Conservation (phyloP, 2,888 invertebrate species). For the Acleris holmiana region DNA sequence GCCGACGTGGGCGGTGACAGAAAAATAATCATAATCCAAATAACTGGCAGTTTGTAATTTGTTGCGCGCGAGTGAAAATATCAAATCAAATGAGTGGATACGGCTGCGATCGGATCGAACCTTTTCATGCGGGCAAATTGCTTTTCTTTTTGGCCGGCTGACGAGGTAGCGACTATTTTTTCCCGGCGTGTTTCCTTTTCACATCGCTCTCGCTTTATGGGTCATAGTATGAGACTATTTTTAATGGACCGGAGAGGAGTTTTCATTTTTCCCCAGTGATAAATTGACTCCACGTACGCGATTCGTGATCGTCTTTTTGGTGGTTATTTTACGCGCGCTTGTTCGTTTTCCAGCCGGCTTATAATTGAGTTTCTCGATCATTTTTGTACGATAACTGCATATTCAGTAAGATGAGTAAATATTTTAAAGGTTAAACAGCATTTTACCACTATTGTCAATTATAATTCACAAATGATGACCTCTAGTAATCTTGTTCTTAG, state of each 20-base stretch:
- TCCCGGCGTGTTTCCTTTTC: constrained; percentile 76
- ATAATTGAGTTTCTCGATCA: not conserved
- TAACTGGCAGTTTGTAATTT: constrained; percentile 79
- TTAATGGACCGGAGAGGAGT: constrained; percentile 76
- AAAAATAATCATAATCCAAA: constrained; percentile 74
- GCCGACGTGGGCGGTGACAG: constrained; percentile 63
- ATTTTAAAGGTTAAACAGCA: too few relatives aligned
- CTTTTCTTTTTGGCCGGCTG: constrained; percentile 81
- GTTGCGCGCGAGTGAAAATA: constrained; percentile 76
- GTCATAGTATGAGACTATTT: constrained; percentile 84
- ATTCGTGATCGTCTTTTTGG: constrained; percentile 76
- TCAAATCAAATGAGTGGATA: constrained; percentile 83
- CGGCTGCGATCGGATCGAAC: constrained; percentile 76
- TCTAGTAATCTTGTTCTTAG: too few relatives aligned
- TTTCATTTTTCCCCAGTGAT: constrained; percentile 80
- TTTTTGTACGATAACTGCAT: not conserved
- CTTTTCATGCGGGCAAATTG: constrained; percentile 83
- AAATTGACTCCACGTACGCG: constrained; percentile 79
- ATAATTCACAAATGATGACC: too few relatives aligned
- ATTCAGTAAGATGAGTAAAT: too few relatives aligned
- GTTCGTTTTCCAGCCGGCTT: constrained; percentile 40
- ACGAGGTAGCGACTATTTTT: constrained; percentile 74
- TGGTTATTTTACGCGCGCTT: constrained; percentile 54
- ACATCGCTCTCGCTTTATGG: constrained; percentile 81
- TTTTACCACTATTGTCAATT: too few relatives aligned